phyloP scores from a whole-genome alignment of 2,888 invertebrate genomes.

The Epirrhoe tristata region DNA sequence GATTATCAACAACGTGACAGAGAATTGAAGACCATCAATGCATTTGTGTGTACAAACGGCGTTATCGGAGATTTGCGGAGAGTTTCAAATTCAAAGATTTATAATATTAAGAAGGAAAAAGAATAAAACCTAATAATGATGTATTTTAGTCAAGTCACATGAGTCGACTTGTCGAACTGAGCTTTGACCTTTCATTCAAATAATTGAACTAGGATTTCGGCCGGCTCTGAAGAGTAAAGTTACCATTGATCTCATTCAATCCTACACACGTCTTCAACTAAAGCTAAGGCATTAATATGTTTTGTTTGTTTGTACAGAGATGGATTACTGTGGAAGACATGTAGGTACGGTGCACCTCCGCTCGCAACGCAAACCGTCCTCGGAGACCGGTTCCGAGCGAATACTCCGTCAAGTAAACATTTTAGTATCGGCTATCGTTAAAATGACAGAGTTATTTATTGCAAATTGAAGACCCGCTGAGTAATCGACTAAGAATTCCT shows the following conservation, averaged over 20 bases:
- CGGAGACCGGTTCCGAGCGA: constrained; percentile 42
- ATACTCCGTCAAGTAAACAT: constrained; percentile 45
- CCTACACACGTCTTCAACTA: neutral
- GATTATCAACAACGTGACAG: neutral
- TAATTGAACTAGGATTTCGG: neutral
- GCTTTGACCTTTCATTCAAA: constrained; percentile 4
- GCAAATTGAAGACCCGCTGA: constrained; percentile 33
- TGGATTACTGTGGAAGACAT: constrained; percentile 28
- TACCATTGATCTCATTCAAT: neutral
- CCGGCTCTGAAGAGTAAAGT: neutral
- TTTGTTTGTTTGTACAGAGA: constrained; percentile 33
- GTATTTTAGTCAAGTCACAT: neutral
- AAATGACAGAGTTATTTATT: constrained; percentile 39
- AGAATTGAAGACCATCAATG: too few relatives aligned
- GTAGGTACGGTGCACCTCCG: constrained; percentile 32
- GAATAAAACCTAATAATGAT: neutral
- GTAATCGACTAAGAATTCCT: constrained; percentile 25
- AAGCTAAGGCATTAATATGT: neutral
- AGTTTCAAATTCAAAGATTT: too few relatives aligned
- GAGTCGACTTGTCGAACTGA: neutral
- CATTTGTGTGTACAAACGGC: too few relatives aligned
- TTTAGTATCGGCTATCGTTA: constrained; percentile 42
- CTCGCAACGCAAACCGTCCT: constrained; percentile 39
- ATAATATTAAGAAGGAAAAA: too few relatives aligned
- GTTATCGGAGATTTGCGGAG: too few relatives aligned